phyloP scores from a whole-genome alignment of 2,888 invertebrate genomes.

The Cephus runcator region DNA sequence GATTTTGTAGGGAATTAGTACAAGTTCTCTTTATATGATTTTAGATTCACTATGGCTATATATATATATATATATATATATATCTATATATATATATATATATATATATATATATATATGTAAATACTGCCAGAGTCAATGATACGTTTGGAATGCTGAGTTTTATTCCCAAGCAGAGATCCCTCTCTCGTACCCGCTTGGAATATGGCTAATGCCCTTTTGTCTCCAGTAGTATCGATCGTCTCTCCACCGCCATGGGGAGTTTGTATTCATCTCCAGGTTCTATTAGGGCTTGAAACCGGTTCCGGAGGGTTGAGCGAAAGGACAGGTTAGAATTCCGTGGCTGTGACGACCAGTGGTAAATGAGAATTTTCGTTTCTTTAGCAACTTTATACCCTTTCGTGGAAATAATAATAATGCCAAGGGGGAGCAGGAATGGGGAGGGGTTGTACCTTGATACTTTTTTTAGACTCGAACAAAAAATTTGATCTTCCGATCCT shows the following conservation, averaged over 20 bases:
- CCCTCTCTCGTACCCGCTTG: background rate
- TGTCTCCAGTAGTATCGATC: background rate
- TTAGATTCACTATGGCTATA: too few species aligned
- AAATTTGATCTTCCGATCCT: background rate
- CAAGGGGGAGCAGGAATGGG: background rate
- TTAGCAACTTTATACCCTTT: background rate
- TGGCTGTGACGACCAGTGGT: background rate
- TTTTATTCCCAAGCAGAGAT: background rate
- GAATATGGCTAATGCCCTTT: background rate
- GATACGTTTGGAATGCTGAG: background rate
- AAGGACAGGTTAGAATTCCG: background rate
- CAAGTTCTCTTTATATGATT: too few species aligned
- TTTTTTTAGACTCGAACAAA: background rate
- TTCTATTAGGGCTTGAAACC: background rate
- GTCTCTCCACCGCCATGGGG: background rate
- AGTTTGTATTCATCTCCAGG: background rate
- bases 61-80: fast-evolving
- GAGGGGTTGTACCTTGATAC: background rate
- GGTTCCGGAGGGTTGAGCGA: background rate
- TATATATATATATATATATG: too few species aligned
- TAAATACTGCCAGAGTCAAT: background rate
- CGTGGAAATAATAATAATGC: background rate
- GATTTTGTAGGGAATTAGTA: too few species aligned
- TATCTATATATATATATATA: fast-evolving
- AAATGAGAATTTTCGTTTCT: background rate